Base-by-base conservation (phyloP, 1,140 invertebrate species). In the Eumeta japonica region DNA sequence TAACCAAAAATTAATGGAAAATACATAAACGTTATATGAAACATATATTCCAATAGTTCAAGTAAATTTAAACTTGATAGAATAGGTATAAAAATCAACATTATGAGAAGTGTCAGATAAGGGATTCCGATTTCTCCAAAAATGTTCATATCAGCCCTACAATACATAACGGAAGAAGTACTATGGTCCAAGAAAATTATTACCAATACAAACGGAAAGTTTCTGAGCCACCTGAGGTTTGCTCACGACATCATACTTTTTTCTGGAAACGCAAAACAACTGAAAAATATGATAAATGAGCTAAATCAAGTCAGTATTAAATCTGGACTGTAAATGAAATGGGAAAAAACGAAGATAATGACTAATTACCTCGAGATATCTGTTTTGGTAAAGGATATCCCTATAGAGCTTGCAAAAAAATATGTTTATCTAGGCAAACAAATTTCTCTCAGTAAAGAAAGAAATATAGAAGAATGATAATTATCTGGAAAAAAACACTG, bases 81-180 rank as follows among this genome's bases (percentile, higher is more conserved):
- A 45, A 9, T 33, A n/a, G 41, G 46, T 1, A 2, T 4, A 31
- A 16, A 9, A 28, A 41, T 49, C 11, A 16, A 37, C 14, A 48
- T 48, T 30, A 34, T 35, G 2, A 49, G 37, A 45, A 40, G 47
- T 14, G n/a, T n/a, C n/a, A n/a, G n/a, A n/a, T n/a, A n/a, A n/a
- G n/a, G n/a, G n/a, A n/a, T n/a, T n/a, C n/a, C 47, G 10, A 35
- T 43, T 13, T 52, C 43, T 11, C 38, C 39, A 35, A 50, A 45
- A 40, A 9, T 46, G 10, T 46, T 50, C 16, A 43, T 50, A 41
- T 31, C 38, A 9, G 38, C 44, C 10, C 11, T 50, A 28, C 41
- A n/a, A n/a, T 41, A 31, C 11, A 46, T 4, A 24, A 42, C 28
- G 46, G 44, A 37, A 14, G 12, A 40, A 13, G 38, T 16, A 36